Percentiles rank a stretch among this genome's conserved stretches.
These are phyloP conservation scores for Holotrichia oblita DNA, from an alignment of 1,140 invertebrate genomes.

Conservation along the genomic window DNA sequence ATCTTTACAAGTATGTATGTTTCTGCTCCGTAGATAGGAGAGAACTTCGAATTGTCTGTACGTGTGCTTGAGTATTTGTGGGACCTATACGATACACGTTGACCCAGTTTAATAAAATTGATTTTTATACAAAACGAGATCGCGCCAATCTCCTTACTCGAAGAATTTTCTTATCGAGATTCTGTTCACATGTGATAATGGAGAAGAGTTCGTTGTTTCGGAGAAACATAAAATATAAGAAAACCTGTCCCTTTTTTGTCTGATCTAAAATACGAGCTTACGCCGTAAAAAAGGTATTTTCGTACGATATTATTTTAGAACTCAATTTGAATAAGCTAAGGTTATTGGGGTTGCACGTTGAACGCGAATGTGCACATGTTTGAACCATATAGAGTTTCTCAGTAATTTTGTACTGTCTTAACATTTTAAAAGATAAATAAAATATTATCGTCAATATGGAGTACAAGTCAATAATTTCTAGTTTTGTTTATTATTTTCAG, in stretches of 20 bases:
- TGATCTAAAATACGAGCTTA: constrained; percentile 8
- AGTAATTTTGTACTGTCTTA: too few relatives aligned
- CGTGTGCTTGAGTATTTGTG: not conserved
- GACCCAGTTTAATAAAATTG: constrained; percentile 35
- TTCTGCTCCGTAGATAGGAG: constrained; percentile 1
- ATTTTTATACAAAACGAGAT: constrained; percentile 37
- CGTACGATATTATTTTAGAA: constrained; percentile 13
- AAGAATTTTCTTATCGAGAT: constrained; percentile 32
- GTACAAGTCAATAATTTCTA: too few relatives aligned
- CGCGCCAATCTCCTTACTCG: constrained; percentile 31
- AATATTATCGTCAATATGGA: too few relatives aligned
- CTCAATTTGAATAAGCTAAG: constrained; percentile 17
- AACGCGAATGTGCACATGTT: not conserved
- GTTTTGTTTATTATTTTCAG: too few relatives aligned
- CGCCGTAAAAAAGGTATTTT: constrained; percentile 4
- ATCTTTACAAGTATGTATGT: constrained; percentile 31
- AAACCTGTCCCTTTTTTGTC: constrained; percentile 8
- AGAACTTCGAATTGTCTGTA: not conserved
- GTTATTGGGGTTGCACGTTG: not conserved
- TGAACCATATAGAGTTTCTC: too few relatives aligned
- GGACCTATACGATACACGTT: not conserved
- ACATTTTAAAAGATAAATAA: too few relatives aligned
- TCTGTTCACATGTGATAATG: constrained; percentile 36
- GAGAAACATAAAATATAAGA: constrained; percentile 28
- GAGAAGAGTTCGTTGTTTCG: constrained; percentile 23